phyloP scores from a whole-genome alignment of 2,797 vertebrate species.

The Chromobotia macracanthus region DNA sequence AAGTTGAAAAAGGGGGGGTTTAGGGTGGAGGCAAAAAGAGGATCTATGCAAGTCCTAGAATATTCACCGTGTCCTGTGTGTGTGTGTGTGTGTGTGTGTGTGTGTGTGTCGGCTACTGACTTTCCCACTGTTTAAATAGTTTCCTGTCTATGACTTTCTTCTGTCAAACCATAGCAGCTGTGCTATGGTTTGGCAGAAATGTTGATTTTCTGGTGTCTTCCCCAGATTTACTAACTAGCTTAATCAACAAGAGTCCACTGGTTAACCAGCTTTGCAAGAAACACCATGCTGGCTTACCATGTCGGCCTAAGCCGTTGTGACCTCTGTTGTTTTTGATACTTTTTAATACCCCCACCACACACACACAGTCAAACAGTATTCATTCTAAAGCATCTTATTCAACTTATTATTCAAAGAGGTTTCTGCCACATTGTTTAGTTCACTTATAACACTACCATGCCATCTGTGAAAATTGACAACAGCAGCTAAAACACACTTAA shows the following conservation, averaged over 20 bases:
- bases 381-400: background rate
- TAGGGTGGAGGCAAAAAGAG: slow-evolving; percentile 9
- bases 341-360: background rate
- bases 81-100: background rate
- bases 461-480: slow-evolving; percentile 31
- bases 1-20: slow-evolving; percentile 50
- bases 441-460: background rate
- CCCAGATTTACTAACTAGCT: background rate
- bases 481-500: slow-evolving; percentile 63
- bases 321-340: background rate
- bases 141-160: slow-evolving; percentile 1
- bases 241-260: background rate
- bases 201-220: background rate
- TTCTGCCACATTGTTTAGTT: background rate
- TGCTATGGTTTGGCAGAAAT: background rate
- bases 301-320: background rate
- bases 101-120: background rate
- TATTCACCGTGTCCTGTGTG: slow-evolving; percentile 8
- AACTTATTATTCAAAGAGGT: background rate
- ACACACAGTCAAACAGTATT: background rate
- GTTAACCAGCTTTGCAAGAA: background rate
- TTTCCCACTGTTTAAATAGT: background rate
- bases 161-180: no score
- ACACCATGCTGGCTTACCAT: no score
- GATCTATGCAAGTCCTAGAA: slow-evolving; percentile 20